These are phyloP conservation scores for Brienomyrus longianalis DNA, from an alignment of 2,113 vertebrate species.

Conservation along the genomic window DNA sequence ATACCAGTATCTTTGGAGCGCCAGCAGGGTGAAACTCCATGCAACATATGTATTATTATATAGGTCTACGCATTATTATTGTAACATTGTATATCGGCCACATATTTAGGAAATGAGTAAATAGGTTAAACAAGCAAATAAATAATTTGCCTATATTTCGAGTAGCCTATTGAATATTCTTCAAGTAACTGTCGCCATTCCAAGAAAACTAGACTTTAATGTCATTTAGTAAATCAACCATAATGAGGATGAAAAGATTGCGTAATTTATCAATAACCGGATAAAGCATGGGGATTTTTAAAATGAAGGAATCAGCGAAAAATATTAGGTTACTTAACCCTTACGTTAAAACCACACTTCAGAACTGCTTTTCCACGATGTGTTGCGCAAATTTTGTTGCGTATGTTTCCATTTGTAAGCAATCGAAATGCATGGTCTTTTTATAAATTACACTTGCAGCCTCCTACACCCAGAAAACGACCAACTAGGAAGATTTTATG, in stretches of 20 bases:
- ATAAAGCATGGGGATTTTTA: background rate
- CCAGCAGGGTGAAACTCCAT: background rate
- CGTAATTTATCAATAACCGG: background rate
- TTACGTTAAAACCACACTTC: background rate
- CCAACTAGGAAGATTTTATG: background rate
- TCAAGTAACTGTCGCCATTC: background rate
- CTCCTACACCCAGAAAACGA: background rate
- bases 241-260: background rate
- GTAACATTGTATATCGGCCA: background rate
- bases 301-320: background rate
- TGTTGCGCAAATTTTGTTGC: background rate
- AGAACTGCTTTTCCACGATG: background rate
- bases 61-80: background rate
- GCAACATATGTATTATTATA: background rate
- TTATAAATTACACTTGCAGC: background rate
- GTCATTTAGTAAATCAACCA: background rate
- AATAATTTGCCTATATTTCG: background rate
- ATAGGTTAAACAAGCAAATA: background rate
- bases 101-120: background rate
- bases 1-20: background rate
- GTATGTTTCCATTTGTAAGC: background rate
- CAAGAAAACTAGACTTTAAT: background rate
- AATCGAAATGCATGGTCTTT: background rate
- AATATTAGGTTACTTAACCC: background rate
- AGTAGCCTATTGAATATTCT: background rate